phyloP scores from a whole-genome alignment of 2,113 vertebrate species.

The Thamnophis sirtalis region DNA sequence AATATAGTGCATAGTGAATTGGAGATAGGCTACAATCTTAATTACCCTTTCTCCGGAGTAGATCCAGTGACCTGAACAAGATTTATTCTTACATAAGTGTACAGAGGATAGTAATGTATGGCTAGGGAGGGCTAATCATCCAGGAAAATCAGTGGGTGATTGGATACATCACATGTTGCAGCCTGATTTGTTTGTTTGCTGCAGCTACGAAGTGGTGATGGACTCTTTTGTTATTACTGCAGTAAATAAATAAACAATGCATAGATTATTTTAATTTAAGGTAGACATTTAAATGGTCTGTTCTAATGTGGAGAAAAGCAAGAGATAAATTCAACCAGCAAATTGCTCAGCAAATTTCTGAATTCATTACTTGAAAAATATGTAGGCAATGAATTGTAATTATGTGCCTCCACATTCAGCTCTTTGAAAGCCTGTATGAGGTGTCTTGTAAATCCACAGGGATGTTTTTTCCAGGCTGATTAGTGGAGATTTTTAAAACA shows the following conservation, averaged over 20 bases:
- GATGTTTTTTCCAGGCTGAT: slow-evolving; percentile 54
- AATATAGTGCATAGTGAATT: neutral
- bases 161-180: neutral
- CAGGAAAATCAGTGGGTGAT: neutral
- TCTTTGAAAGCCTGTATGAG: slow-evolving; percentile 17
- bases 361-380: neutral
- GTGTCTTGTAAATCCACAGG: slow-evolving; percentile 37
- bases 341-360: slow-evolving; percentile 11
- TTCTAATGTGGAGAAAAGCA: neutral
- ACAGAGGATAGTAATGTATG: neutral
- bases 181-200: neutral
- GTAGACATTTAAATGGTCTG: neutral
- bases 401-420: slow-evolving; percentile 42
- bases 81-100: neutral
- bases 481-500: slow-evolving; percentile 49
- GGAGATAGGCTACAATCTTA: neutral
- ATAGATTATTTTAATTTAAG: neutral
- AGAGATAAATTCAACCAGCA: neutral
- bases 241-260: slow-evolving; percentile 5
- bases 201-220: neutral
- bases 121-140: neutral
- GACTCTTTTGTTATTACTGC: neutral
- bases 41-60: neutral
- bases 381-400: slow-evolving; percentile 17
- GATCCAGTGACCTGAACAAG: neutral